Evolutionary conservation across 2,888 invertebrate species (phyloP).

Genomic region (Parnassius apollo): DNA sequence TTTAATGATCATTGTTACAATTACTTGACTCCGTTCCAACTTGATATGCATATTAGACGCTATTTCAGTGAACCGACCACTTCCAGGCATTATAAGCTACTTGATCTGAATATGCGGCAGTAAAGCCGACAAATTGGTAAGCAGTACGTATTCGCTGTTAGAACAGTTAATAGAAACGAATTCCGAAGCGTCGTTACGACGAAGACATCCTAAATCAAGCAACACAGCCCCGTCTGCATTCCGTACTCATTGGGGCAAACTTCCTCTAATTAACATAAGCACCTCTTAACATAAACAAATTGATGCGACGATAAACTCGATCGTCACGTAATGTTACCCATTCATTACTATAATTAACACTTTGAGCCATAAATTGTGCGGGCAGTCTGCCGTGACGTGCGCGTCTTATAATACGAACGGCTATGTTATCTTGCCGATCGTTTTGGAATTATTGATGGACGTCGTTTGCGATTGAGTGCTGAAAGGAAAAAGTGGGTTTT

Average conservation of each 20-base stretch:
- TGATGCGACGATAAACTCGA: conserved; percentile 55
- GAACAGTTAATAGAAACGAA: conserved; percentile 28
- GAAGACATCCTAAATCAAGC: conserved; percentile 28
- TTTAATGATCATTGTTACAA: conserved; percentile 18
- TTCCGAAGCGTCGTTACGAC: conserved; percentile 24
- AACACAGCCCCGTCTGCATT: conserved; percentile 32
- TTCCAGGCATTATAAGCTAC: conserved; percentile 20
- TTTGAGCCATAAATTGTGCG: conserved; percentile 62
- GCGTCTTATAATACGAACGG: conserved; percentile 46
- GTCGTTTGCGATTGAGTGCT: conserved; percentile 30
- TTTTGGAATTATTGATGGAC: conserved; percentile 28
- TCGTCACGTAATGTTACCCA: conserved; percentile 58
- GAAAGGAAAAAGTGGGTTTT: conserved; percentile 3
- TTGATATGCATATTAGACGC: conserved; percentile 22
- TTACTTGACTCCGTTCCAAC: conserved; percentile 20
- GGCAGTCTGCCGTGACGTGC: conserved; percentile 51
- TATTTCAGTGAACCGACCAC: conserved; percentile 23
- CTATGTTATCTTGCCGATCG: conserved; percentile 34
- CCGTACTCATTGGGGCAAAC: conserved; percentile 59
- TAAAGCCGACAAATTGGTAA: conserved; percentile 21
- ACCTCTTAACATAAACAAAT: conserved; percentile 67
- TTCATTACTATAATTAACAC: conserved; percentile 73
- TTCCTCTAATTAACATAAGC: conserved; percentile 70
- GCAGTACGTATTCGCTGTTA: conserved; percentile 24
- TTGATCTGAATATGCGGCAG: conserved; percentile 24